Base-by-base conservation (phyloP, 2,888 invertebrate genomes). In the Ormyrus rosae region DNA sequence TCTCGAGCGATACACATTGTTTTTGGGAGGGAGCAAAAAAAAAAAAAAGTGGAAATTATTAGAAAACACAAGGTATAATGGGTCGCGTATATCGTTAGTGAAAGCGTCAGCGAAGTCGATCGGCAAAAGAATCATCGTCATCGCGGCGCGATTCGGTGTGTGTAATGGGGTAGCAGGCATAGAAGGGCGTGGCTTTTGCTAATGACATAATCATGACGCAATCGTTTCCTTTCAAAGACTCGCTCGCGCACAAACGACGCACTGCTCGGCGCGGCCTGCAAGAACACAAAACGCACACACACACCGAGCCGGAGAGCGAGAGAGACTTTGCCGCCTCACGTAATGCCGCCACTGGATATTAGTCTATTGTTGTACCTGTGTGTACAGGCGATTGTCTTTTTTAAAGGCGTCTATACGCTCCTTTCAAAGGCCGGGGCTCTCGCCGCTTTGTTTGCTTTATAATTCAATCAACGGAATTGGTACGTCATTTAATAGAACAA, bases 121-220 rank as follows among this genome's bases (percentile, higher is more conserved):
- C n/a, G 46, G 46, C 10, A 80, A 34, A 72, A 82, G 77, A 85
- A 83, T 86, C 85, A 85, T 87, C 85, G 81, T 81, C 83, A 85
- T 83, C 85, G 87, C 88, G 58, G 87, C 88, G 58, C 58, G 88
- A 88, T 88, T 87, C 86, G 86, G 89, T 88, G 34, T 88, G 34
- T 34, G 87, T 89, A 89, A 89, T 88, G 86, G 65, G 79, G 69
- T 79, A 79, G 68, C 63, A 48, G 34, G 48, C 86, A 13, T 82
- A 87, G 86, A 86, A 86, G 87, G 88, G 87, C 87, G 87, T 86
- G 87, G 86, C 83, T 80, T 83, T 80, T 81, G 84, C 87, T 89
- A 89, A 89, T 89, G 88, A 89, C 87, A 89, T 89, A 88, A 87
- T 88, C 89, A 88, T 89, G 89, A 89, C 89, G 88, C 85, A 88